These are phyloP conservation scores for Enteromius afrohamiltoni DNA, from an alignment of 2,797 vertebrate species.

Conservation along the genomic window DNA sequence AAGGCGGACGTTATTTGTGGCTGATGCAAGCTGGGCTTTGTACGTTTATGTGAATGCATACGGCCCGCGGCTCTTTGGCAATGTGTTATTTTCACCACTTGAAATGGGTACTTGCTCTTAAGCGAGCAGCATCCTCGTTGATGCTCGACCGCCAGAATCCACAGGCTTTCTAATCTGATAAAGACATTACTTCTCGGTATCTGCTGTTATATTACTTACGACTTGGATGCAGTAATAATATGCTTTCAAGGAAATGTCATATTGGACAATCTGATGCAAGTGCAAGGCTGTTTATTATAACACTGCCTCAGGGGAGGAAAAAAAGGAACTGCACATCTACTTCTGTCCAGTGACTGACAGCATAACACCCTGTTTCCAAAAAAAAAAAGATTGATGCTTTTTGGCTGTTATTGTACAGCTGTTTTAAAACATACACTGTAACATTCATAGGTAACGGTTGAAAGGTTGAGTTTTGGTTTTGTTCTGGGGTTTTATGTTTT, in stretches of 20 bases:
- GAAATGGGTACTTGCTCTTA: constrained; percentile 74
- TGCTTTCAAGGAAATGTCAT: constrained; percentile 30
- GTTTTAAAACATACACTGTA: background rate
- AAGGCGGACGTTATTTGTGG: constrained; percentile 69
- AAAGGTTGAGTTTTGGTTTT: background rate
- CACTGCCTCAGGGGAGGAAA: background rate
- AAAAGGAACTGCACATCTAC: background rate
- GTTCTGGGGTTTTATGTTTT: background rate
- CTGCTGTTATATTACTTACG: constrained; percentile 47
- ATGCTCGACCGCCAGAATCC: constrained; percentile 64
- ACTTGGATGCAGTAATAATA: constrained; percentile 52
- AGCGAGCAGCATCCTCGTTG: constrained; percentile 59
- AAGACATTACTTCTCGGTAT: constrained; percentile 62
- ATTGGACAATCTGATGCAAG: constrained; percentile 36
- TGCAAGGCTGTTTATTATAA: constrained; percentile 40
- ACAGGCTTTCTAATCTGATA: constrained; percentile 43
- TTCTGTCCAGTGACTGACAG: constrained; percentile 6
- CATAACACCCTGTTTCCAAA: background rate
- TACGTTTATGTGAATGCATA: constrained; percentile 63
- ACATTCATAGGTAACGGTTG: background rate
- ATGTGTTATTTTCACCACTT: constrained; percentile 76
- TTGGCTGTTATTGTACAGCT: background rate
- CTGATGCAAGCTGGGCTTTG: constrained; percentile 70
- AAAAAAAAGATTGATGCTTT: constrained; percentile 7
- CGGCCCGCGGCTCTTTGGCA: constrained; percentile 69